Conservation (phyloP, 2,113 vertebrate species). For the Fulica atra region DNA sequence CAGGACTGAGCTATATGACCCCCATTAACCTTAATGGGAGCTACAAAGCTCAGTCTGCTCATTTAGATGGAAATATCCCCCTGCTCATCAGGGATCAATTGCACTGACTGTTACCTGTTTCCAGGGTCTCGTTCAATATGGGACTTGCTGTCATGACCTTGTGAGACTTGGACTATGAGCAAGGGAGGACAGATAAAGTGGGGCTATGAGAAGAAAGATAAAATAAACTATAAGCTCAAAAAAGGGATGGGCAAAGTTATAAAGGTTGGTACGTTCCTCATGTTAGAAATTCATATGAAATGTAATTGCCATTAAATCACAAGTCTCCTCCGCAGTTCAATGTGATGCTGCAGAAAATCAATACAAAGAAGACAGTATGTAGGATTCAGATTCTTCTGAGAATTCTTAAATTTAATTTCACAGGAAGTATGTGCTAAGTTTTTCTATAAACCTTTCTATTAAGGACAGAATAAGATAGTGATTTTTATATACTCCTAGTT, state of each 20-base stretch:
- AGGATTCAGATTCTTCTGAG: neutral
- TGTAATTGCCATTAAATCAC: neutral
- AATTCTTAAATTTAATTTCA: neutral
- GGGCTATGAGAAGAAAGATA: neutral
- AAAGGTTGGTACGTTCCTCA: neutral
- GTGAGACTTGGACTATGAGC: neutral
- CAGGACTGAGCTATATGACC: neutral
- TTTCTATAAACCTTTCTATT: neutral
- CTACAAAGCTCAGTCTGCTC: neutral
- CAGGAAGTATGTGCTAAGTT: neutral
- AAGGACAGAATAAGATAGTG: neutral
- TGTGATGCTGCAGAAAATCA: neutral
- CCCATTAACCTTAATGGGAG: slow-evolving; percentile 40
- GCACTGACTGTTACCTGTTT: neutral
- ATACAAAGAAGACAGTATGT: neutral
- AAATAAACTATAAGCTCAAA: neutral
- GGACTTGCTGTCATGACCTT: neutral
- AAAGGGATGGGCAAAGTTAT: neutral
- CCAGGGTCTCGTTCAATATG: neutral
- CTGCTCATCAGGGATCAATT: slow-evolving; percentile 5
- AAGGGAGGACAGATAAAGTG: neutral
- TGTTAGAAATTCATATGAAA: neutral
- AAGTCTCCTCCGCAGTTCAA: neutral
- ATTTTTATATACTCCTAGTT: neutral
- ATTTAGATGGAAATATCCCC: slow-evolving; percentile 40